Evolutionary conservation across 2,113 vertebrate genomes (phyloP), one percentile per base, ranked within the genome.

Genomic region (Syngnathus typhle): DNA sequence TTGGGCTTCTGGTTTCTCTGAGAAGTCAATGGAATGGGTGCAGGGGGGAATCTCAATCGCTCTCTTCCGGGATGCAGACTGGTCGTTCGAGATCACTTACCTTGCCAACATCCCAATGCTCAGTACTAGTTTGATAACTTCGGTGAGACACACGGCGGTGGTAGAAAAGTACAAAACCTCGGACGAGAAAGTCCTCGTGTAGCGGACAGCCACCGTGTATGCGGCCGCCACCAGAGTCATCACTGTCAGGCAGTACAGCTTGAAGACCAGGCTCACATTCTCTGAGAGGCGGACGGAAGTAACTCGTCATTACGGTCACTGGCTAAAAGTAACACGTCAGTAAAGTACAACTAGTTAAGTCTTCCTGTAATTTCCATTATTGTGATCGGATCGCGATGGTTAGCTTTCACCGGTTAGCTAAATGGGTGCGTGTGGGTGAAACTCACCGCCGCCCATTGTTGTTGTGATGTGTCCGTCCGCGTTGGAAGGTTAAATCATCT

Each of bases 201-300:
- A 99, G 2, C 97, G 86, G 51, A 99, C 65, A 0, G 90, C 89
- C 41, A 98, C 89, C 0, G 94, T 96, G 61, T 99, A 98, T 0
- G 92, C 78, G n/a, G 97, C 97, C 7, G 95, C 94, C 68, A 98
- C 92, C 87, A 98, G 81, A 5, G 97, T 99, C 97, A 99, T 99
- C 87, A 99, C 97, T 0, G 89, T 82, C 69, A 99, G 89, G 77
- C 95, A 99, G 91, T 98, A 99, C 62, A 98, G 70, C 81, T 98
- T 99, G 91, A 97, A 98, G 15, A 85, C 59, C n/a, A 96, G 74
- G 52, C 91, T 94, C 84, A 93, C 95, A 65, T 91, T 93, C 82
- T 96, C 97, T 96, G 88, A 16, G 55, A 38, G 87, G 38, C 2
- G 27, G 2, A 19, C 6, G 47, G 19, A 3, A 2, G 1, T 6